phyloP scores from a whole-genome alignment of 2,888 invertebrate genomes.

The Epinotia demarniana region DNA sequence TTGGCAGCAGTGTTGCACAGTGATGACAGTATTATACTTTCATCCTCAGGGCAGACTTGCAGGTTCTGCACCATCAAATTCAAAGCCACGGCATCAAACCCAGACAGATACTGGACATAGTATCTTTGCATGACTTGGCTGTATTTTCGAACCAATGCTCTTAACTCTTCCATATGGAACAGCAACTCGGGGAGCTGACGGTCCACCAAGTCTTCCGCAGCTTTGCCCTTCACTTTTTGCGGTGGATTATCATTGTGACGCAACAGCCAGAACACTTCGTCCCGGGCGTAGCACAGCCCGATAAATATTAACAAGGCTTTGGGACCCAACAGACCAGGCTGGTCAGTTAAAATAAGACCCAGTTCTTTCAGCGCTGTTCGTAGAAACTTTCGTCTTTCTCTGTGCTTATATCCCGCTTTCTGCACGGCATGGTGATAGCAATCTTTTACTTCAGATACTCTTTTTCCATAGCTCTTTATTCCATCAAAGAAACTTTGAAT shows the following conservation, averaged over 20 bases:
- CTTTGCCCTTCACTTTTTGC: slow-evolving; percentile 93
- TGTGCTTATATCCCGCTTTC: slow-evolving; percentile 95
- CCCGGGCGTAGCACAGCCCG: slow-evolving; percentile 97
- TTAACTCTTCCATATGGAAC: slow-evolving; percentile 98
- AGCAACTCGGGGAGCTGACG: slow-evolving; percentile 98
- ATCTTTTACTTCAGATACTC: slow-evolving; percentile 98
- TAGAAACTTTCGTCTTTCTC: slow-evolving; percentile 98
- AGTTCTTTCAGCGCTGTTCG: slow-evolving; percentile 98
- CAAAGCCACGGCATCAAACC: slow-evolving; percentile 97
- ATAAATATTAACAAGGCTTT: slow-evolving; percentile 98
- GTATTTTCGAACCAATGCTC: slow-evolving; percentile 97
- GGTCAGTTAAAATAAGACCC: slow-evolving; percentile 97
- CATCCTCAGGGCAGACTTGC: slow-evolving; percentile 96
- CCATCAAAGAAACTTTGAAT: slow-evolving; percentile 97
- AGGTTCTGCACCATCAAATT: slow-evolving; percentile 94
- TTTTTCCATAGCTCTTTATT: slow-evolving; percentile 96
- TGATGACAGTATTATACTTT: slow-evolving; percentile 96
- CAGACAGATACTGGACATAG: slow-evolving; percentile 98
- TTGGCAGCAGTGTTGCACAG: slow-evolving; percentile 94
- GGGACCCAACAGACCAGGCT: slow-evolving; percentile 98
- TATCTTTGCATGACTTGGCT: slow-evolving; percentile 98
- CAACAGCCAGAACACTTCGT: slow-evolving; percentile 98
- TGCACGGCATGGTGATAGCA: slow-evolving; percentile 95
- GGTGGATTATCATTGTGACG: slow-evolving; percentile 99
- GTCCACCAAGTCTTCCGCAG: slow-evolving; percentile 97